Evolutionary conservation across 2,797 vertebrate genomes (phyloP).

Genomic region (Chelonia mydas): DNA sequence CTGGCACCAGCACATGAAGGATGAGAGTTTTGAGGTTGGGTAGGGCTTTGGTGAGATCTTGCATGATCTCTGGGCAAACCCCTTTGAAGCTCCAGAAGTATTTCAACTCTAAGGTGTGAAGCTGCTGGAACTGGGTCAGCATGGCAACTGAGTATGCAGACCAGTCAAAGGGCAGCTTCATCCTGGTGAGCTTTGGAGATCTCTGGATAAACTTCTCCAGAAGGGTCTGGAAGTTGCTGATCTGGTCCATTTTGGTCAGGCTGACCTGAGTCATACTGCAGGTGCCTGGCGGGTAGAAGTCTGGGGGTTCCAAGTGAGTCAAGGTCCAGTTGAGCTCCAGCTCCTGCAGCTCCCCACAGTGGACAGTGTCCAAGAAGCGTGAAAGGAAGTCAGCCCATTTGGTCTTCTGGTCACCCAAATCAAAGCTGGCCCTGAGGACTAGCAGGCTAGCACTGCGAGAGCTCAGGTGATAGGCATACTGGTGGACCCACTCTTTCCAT

Average conservation of each 20-base stretch:
- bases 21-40: constrained; percentile 86
- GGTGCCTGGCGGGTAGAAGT: constrained; percentile 80
- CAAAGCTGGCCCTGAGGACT: constrained; percentile 87
- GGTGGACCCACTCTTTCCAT: constrained; percentile 87
- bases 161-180: constrained; percentile 89
- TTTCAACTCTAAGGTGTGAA: constrained; percentile 87
- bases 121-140: constrained; percentile 85
- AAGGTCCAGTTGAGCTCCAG: constrained; percentile 90
- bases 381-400: constrained; percentile 86
- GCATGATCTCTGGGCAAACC: constrained; percentile 83
- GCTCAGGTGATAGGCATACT: constrained; percentile 87
- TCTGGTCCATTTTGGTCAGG: constrained; percentile 87
- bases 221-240: constrained; percentile 86
- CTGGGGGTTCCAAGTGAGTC: constrained; percentile 85
- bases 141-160: constrained; percentile 84
- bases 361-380: constrained; percentile 84
- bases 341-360: constrained; percentile 87
- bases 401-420: constrained; percentile 85
- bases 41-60: constrained; percentile 82
- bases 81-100: constrained; percentile 91
- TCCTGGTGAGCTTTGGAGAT: constrained; percentile 84
- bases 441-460: constrained; percentile 85
- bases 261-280: constrained; percentile 86
- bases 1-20: constrained; percentile 86
- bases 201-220: constrained; percentile 81